Evolutionary conservation across 2,113 vertebrate genomes (phyloP).

Genomic region (Cebidichthys violaceus): DNA sequence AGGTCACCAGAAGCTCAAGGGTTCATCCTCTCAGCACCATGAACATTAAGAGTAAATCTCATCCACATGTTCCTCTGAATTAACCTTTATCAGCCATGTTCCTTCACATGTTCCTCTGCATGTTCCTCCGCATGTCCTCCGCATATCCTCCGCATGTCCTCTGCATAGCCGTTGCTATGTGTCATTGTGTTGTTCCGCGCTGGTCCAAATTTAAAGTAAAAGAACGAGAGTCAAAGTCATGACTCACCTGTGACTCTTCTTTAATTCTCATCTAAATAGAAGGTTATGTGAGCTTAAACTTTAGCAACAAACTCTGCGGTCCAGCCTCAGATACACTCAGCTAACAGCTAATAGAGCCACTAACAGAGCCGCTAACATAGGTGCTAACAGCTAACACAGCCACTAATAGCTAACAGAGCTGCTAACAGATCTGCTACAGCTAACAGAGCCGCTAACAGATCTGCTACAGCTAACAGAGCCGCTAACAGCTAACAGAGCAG

Average conservation of each 20-base stretch:
- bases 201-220: background rate
- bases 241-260: constrained; percentile 36
- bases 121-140: no score
- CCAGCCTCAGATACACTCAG: background rate
- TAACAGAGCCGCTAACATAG: background rate
- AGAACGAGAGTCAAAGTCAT: background rate
- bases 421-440: no score
- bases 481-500: no score
- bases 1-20: no score
- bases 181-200: background rate
- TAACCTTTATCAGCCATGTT: no score
- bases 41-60: no score
- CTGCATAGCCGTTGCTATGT: background rate
- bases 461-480: background rate
- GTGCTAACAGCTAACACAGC: background rate
- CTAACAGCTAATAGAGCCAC: background rate
- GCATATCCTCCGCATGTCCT: background rate
- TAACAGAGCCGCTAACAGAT: background rate
- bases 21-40: no score
- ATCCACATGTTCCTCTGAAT: no score
- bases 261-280: constrained; percentile 14
- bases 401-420: background rate
- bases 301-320: background rate
- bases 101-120: no score
- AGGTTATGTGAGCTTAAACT: constrained; percentile 23